Percentiles rank a stretch among this genome's conserved stretches.
Evolutionary conservation across 1,140 invertebrate genomes (phyloP).

Genomic region (Hydropsyche tenuis): DNA sequence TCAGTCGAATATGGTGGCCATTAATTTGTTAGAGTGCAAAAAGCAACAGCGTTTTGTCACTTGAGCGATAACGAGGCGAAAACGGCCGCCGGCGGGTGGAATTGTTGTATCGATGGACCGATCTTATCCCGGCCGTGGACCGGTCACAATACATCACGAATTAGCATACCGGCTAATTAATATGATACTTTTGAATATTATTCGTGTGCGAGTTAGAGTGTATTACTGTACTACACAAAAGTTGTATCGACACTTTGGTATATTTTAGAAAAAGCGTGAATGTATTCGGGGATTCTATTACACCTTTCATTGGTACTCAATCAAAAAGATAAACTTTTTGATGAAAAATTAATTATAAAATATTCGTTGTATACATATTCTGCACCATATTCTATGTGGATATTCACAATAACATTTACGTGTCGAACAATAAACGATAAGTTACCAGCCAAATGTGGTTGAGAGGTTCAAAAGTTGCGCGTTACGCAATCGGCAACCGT

Average conservation of each 20-base stretch:
- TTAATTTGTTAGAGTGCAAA: slow-evolving; percentile 26
- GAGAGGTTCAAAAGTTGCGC: not conserved
- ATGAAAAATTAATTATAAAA: too few species aligned
- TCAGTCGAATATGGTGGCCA: slow-evolving; percentile 3
- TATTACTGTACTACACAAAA: not conserved
- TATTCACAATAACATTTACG: too few species aligned
- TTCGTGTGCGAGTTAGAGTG: not conserved
- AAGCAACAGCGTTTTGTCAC: slow-evolving; percentile 24
- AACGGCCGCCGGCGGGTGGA: slow-evolving; percentile 4
- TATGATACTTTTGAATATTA: slow-evolving; percentile 5
- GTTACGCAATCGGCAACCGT: slow-evolving; percentile 13
- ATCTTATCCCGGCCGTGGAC: slow-evolving; percentile 19
- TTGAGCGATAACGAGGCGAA: slow-evolving; percentile 13
- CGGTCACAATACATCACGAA: slow-evolving; percentile 30
- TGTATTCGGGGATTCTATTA: too few species aligned
- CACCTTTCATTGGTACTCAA: too few species aligned
- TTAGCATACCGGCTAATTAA: slow-evolving; percentile 33
- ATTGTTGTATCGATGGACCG: not conserved
- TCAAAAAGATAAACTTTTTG: too few species aligned
- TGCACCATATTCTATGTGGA: not conserved
- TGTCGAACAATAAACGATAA: not conserved
- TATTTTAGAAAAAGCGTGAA: too few species aligned
- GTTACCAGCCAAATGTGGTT: not conserved
- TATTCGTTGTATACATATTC: too few species aligned
- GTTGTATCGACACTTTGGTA: too few species aligned